phyloP scores from a whole-genome alignment of 2,113 vertebrate species.

The Sclerurus mexicanus region DNA sequence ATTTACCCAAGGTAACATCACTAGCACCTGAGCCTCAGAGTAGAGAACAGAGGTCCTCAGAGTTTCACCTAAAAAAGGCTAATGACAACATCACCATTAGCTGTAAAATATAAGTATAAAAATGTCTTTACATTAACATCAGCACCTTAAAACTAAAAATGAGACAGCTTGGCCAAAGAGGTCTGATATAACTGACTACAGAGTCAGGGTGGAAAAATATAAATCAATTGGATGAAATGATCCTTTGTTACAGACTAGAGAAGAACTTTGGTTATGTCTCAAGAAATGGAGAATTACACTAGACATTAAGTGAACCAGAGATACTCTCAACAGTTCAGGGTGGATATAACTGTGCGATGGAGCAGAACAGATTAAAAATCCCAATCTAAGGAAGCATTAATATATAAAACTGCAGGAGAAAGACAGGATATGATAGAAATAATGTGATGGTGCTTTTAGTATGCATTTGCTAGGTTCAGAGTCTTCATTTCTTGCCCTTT shows the following conservation, averaged over 20 bases:
- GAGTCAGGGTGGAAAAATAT: background rate
- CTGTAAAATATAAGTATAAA: slow-evolving; percentile 40
- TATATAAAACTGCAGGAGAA: background rate
- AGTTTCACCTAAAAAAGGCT: background rate
- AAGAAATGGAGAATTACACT: background rate
- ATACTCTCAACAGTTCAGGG: slow-evolving; percentile 5
- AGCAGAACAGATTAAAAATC: slow-evolving; percentile 56
- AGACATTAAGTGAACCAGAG: slow-evolving; percentile 19
- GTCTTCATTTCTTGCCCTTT: background rate
- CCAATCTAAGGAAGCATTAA: slow-evolving; percentile 17
- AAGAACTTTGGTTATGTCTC: slow-evolving; percentile 28
- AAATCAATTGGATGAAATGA: slow-evolving; percentile 22
- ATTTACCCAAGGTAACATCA: background rate
- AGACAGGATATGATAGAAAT: background rate
- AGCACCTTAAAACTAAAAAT: slow-evolving; percentile 22
- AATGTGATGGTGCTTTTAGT: background rate
- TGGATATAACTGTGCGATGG: slow-evolving; percentile 10
- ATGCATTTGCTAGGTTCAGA: background rate
- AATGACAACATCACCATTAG: background rate
- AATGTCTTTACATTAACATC: slow-evolving; percentile 13
- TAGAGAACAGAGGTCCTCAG: background rate
- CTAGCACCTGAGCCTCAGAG: background rate
- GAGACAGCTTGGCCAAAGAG: background rate
- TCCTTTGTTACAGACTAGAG: background rate
- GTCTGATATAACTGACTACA: background rate